Evolutionary conservation across 2,113 vertebrate genomes (phyloP), one percentile per base, ranked within the genome.

Genomic region (Indicator indicator): DNA sequence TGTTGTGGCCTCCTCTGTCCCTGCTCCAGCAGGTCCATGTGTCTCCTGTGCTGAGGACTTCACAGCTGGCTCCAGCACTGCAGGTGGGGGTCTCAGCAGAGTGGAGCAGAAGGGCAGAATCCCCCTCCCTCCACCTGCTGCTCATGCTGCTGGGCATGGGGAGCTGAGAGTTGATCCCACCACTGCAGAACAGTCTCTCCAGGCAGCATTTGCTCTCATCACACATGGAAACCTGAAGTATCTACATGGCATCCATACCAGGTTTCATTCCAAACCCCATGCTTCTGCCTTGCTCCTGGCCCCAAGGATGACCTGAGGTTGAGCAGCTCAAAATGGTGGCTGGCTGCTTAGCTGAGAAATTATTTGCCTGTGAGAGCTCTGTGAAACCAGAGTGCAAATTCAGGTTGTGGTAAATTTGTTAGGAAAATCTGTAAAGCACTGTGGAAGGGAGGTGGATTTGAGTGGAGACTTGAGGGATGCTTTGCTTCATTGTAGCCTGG

Each of bases 181-280:
- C 3, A 4, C 30, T 8, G 50, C 3, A 6, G 24, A 9, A 27
- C 33, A 9, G 18, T 23, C 72, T 65, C 54, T 40, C n/a, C 6
- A 1, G 55, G 12, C 21, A 50, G 20, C 1, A 3, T 27, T 16
- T 20, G 21, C 28, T 2, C 5, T 1, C 32, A 14, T 2, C 3
- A 1, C 4, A 16, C 1, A 2, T 5, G 11, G 65, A 18, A 26
- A 38, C 5, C 1, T 13, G 74, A 46, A 20, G 42, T 55, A 2
- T 3, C 12, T 0, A 1, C 36, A 1, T 1, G 3, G 56, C 9
- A 4, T 26, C 55, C 1, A 0, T 1, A 6, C 21, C 2, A 5
- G 72, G 44, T 50, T 65, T 60, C 11, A 0, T 3, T 26, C 8
- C 30, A 36, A 69, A 63, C 30, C 3, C 36, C 33, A 12, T 0